A percentile compares a stretch with the other conserved stretches of the same genome.
phyloP scores from a whole-genome alignment of 1,140 invertebrate genomes.

The Dendroctonus ponderosae region DNA sequence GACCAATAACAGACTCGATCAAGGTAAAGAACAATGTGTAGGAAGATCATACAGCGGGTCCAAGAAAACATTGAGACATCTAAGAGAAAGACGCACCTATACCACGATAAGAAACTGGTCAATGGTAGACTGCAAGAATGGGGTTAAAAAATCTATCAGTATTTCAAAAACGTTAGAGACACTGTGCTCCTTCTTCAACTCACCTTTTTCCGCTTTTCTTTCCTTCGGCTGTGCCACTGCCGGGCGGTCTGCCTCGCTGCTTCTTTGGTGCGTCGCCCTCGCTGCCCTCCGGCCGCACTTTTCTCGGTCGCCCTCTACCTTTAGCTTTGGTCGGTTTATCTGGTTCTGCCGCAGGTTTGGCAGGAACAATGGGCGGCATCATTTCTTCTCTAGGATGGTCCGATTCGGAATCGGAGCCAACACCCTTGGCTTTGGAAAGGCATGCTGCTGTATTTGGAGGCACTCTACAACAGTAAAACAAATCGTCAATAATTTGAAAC shows the following conservation, averaged over 20 bases:
- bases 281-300: conserved; percentile 46
- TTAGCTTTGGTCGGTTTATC: conserved; percentile 37
- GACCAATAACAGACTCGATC: no score
- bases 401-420: conserved; percentile 16
- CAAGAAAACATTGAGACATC: no score
- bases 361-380: neutral
- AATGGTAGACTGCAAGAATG: neutral
- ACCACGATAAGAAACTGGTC: neutral
- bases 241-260: conserved; percentile 50
- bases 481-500: neutral
- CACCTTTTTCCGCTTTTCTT: conserved; percentile 35
- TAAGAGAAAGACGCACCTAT: conserved; percentile 1
- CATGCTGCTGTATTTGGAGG: neutral
- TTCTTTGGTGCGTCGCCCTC: conserved; percentile 33
- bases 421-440: conserved; percentile 5
- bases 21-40: no score
- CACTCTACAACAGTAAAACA: conserved; percentile 11
- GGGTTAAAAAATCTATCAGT: neutral
- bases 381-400: neutral
- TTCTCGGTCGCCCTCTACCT: conserved; percentile 48
- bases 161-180: neutral
- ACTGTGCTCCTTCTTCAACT: conserved; percentile 32
- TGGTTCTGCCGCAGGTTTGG: neutral
- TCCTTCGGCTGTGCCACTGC: conserved; percentile 4
- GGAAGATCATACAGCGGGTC: no score